phyloP scores from a whole-genome alignment of 2,888 invertebrate genomes.

The Papilio demoleus region DNA sequence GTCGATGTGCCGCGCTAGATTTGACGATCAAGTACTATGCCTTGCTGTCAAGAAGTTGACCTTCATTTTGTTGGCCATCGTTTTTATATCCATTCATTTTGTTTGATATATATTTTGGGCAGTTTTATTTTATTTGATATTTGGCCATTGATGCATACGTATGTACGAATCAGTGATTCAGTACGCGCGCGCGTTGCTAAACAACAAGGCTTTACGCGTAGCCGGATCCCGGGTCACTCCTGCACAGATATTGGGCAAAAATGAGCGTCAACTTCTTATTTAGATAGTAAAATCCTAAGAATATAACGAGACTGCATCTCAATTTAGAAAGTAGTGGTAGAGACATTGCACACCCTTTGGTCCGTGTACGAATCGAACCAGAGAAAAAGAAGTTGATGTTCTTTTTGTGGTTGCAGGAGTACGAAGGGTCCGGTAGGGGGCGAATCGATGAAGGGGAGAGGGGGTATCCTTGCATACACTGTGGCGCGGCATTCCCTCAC shows the following conservation, averaged over 20 bases:
- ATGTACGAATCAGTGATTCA: slow-evolving; percentile 69
- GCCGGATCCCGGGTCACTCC: slow-evolving; percentile 80
- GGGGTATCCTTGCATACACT: slow-evolving; percentile 93
- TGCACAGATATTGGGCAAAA: slow-evolving; percentile 87
- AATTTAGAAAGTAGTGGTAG: slow-evolving; percentile 82
- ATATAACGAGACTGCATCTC: slow-evolving; percentile 78
- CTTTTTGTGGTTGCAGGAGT: slow-evolving; percentile 95
- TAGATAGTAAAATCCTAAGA: slow-evolving; percentile 76
- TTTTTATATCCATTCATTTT: slow-evolving; percentile 86
- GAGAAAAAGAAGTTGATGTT: slow-evolving; percentile 95
- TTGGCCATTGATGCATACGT: slow-evolving; percentile 78
- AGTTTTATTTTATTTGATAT: slow-evolving; percentile 70
- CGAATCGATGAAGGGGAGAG: slow-evolving; percentile 78
- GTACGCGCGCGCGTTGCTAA: slow-evolving; percentile 76
- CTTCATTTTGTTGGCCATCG: slow-evolving; percentile 96
- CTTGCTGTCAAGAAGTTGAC: slow-evolving; percentile 96
- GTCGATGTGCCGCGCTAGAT: slow-evolving; percentile 79
- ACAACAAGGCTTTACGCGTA: slow-evolving; percentile 78
- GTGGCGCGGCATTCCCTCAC: slow-evolving; percentile 94
- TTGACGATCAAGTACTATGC: slow-evolving; percentile 79
- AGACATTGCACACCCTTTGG: slow-evolving; percentile 78
- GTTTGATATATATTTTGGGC: slow-evolving; percentile 81
- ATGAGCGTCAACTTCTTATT: slow-evolving; percentile 94
- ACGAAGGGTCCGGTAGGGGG: slow-evolving; percentile 87
- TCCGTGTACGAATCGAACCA: slow-evolving; percentile 72